Base-by-base conservation (phyloP, 1,140 invertebrate genomes). In the Caerostris darwini region DNA sequence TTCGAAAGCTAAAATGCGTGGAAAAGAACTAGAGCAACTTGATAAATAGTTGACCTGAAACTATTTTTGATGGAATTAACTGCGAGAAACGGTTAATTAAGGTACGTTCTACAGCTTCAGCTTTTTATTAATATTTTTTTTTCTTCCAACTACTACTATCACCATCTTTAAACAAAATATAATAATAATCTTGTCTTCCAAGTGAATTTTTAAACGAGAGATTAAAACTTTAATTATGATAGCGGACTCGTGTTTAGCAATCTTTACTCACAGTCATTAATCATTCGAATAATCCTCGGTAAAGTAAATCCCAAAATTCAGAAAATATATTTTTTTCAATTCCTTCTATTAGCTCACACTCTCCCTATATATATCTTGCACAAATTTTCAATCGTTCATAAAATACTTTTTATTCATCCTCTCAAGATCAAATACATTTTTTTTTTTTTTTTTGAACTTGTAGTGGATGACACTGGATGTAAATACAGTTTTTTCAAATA, bases 221-320 rank as follows among this genome's bases (percentile, higher is more conserved):
- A 77, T 77, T 77, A 77, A 77, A 77, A 77, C 69, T 77, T 77
- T 77, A 77, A 77, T 77, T 77, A 77, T 77, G 69, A 77, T 77
- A 77, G 69, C 14, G 69, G 19, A 12, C 50, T 77, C 34, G 10
- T 50, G 69, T 77, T 4, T 77, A 14, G 34, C 14, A 89, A 69
- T 57, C 87, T 50, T 53, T 69, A 69, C 50, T 7, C 19, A 7
- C 3, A 71, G 50, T 71, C 87, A 89, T 89, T 89, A 89, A 89
- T 89, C 64, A 69, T 17, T 2, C 0, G 19, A 89, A 89, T 71
- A 89, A 89, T 89, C 87, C 87, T 14, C 34, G 34, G 8, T 56
- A 89, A 67, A 53, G 50, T 89, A 89, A 67, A 89, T 69, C 50
- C 17, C 8, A 8, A 89, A n/a, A 69, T 87, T 61, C 34, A n/a